Base-by-base conservation (phyloP, 2,797 vertebrate species). In the Sebastes baramenuke region DNA sequence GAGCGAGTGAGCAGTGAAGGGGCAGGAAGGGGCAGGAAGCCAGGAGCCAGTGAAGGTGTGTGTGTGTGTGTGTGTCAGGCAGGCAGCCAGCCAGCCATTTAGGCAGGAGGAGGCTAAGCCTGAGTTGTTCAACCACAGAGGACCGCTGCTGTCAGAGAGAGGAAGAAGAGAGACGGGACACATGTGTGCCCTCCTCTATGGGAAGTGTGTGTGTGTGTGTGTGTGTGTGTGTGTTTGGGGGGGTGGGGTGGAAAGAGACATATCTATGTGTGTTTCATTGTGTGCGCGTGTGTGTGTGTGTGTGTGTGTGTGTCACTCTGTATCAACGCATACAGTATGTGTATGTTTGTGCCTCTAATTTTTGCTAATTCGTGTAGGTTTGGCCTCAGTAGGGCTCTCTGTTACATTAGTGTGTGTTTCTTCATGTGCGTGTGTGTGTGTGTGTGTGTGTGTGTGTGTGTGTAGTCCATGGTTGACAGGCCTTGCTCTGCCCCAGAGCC, bases 11-110 rank as follows among this genome's bases (percentile, higher is more conserved):
- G 75, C 61, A 12, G 78, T 13, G 77, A 60, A 65, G 61, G 76
- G 79, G 79, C 25, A 67, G 65, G 24, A 24, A 24, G 24, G 24
- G 24, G 24, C 24, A 24, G 24, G 25, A 67, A 52, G 42, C 65
- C 65, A 67, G 65, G 65, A 66, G 36, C 36, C 16, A 24, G 36
- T 18, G 64, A 46, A 38, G 68, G 32, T 65, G 67, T 52, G 79
- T 68, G 73, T 25, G 24, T 25, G 24, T 25, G 56, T 66, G 38
- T 72, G 74, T 81, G 85, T 82, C 78, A 84, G 81, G 80, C 84
- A 85, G 87, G 67, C 83, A 86, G 87, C 87, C 88, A 86, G 87
- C 87, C 88, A 92, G 80, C 58, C 87, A 78, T 87, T 87, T 61
- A 90, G 72, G 64, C 80, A 80, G 74, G 75, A 85, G 78, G 80